Evolutionary conservation across 2,888 invertebrate species (phyloP), one percentile per base, ranked within the genome.

Genomic region (Athalia rosae): DNA sequence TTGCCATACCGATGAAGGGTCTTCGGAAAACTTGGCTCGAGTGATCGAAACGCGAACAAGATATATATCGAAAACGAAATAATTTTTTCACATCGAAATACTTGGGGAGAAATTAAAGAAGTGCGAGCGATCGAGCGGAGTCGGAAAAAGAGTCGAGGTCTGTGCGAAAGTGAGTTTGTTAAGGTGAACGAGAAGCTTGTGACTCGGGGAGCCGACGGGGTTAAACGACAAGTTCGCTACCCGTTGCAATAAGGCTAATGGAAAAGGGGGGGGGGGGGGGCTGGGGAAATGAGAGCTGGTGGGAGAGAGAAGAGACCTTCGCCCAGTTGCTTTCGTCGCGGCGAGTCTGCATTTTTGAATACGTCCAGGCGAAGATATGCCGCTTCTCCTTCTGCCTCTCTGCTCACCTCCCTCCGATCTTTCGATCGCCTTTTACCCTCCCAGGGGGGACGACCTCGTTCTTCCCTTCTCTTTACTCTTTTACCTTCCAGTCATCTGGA

Each of bases 241-340:
- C 58, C 71, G 71, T 56, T 56, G 74, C 79, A 79, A 77, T 79
- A 79, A 77, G 74, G 77, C 79, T 77, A 79, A 79, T 79, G 79
- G 77, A 74, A 79, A 77, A 73, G 61, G 62, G 41, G 45, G 45
- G 2, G 71, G 58, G 43, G 71, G 58, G 43, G 50, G 67, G n/a
- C n/a, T n/a, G n/a, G n/a, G n/a, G n/a, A n/a, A n/a, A 56, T 43
- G 71, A 58, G 56, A 71, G 58, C 50, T 47, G 53, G 28, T 2
- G 56, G 53, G 8, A 69, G 41, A 11, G 69, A 8, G 28, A 66
- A 11, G 69, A 8, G 28, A 66, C n/a, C 48, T 48, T 58, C 71
- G 45, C 15, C 56, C 43, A 13, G 13, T 4, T 15, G 56, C 58
- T 71, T 71, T 71, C 71, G 41, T 56, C 58, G 56, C 43, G 28